A percentile compares a stretch with the other conserved stretches of the same genome.
Evolutionary conservation across 2,888 invertebrate species (phyloP).

Genomic region (Drosophila robusta): DNA sequence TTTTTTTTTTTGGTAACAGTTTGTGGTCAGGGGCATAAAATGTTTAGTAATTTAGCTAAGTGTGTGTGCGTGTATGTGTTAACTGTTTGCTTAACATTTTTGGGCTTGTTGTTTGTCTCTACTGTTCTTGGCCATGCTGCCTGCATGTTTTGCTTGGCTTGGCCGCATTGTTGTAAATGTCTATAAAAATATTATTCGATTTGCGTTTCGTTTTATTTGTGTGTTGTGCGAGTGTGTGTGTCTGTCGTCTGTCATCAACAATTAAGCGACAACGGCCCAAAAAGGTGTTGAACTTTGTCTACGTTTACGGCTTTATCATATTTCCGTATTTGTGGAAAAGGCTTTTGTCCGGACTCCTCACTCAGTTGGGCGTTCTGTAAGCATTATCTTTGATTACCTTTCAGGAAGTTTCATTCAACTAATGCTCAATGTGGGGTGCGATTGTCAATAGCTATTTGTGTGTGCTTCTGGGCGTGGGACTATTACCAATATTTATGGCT

Average conservation of each 20-base stretch:
- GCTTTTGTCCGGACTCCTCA: slow-evolving; percentile 33
- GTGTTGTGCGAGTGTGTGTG: slow-evolving; percentile 5
- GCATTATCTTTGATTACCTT: slow-evolving; percentile 33
- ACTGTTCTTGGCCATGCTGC: slow-evolving; percentile 38
- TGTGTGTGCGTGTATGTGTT: slow-evolving; percentile 38
- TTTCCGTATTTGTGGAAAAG: slow-evolving; percentile 42
- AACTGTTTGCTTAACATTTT: slow-evolving; percentile 75
- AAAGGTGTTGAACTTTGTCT: slow-evolving; percentile 50
- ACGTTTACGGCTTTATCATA: slow-evolving; percentile 34
- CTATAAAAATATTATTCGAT: slow-evolving; percentile 81
- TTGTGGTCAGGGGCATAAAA: slow-evolving; percentile 50
- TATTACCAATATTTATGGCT: slow-evolving; percentile 6
- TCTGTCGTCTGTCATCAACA: slow-evolving; percentile 76
- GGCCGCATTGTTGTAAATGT: slow-evolving; percentile 67
- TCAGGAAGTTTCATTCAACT: slow-evolving; percentile 48
- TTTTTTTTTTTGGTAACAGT: slow-evolving; percentile 74
- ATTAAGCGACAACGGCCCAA: slow-evolving; percentile 65
- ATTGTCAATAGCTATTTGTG: slow-evolving; percentile 5
- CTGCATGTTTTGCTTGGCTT: slow-evolving; percentile 59
- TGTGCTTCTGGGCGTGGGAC: slow-evolving; percentile 19
- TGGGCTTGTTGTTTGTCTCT: slow-evolving; percentile 65
- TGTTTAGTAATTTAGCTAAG: slow-evolving; percentile 36
- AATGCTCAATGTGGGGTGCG: slow-evolving; percentile 10
- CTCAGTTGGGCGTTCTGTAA: background rate
- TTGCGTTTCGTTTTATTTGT: slow-evolving; percentile 37